These are phyloP conservation scores for Pristionchus exspectatus DNA, from an alignment of 2,888 invertebrate genomes.

Conservation along the genomic window DNA sequence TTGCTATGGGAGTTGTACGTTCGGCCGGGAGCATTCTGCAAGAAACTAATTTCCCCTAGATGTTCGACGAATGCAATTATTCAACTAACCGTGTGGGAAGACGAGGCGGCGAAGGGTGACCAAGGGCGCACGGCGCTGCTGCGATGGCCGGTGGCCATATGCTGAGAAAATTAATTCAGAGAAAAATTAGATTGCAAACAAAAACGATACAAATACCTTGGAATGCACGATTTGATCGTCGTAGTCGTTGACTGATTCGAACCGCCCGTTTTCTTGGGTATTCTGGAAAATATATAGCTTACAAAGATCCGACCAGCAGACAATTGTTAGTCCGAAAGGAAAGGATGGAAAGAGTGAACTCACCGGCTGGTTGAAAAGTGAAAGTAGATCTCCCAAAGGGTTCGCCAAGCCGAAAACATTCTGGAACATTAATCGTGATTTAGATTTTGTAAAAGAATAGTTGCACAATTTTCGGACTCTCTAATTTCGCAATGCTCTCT, in stretches of 20 bases:
- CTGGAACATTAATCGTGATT: background rate
- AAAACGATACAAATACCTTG: background rate
- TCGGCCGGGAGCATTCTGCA: background rate
- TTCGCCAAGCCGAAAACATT: background rate
- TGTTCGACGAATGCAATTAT: too few relatives aligned
- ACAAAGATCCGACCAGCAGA: background rate
- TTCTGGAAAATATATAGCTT: background rate
- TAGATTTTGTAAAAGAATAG: too few relatives aligned
- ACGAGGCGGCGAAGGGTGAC: background rate
- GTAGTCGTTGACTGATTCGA: background rate
- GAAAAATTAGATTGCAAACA: background rate
- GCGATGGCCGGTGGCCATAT: background rate
- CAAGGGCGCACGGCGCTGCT: background rate
- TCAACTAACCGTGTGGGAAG: background rate
- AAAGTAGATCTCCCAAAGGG: background rate
- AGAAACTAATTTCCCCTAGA: background rate
- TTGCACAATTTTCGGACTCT: too few relatives aligned
- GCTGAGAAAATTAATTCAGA: background rate
- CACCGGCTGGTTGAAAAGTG: conserved; percentile 6
- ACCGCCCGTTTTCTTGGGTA: background rate
- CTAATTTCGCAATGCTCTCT: too few relatives aligned
- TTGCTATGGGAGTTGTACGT: background rate
- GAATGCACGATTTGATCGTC: conserved; percentile 40
- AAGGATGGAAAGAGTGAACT: background rate
- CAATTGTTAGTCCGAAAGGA: background rate